phyloP scores from a whole-genome alignment of 1,140 invertebrate species.

The Diachasma alloeum region DNA sequence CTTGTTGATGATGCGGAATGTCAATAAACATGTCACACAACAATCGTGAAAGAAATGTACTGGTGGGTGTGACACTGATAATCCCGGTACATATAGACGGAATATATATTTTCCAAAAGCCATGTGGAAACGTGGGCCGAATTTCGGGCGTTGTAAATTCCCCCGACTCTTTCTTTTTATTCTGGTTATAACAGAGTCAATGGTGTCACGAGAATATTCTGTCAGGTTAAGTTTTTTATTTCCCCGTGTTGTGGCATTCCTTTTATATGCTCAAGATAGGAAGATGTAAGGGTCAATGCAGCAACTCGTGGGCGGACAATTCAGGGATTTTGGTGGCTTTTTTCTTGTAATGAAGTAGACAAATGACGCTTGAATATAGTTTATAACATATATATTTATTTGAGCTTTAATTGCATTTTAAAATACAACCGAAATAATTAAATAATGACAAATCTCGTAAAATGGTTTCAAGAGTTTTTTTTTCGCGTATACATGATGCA shows the following conservation, averaged over 20 bases:
- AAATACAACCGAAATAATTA: conserved; percentile 68
- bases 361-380: conserved; percentile 41
- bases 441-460: conserved; percentile 69
- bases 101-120: conserved; percentile 12
- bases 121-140: conserved; percentile 16
- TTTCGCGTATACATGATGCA: conserved; percentile 66
- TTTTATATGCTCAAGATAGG: not conserved
- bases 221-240: not conserved
- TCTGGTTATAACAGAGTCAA: not conserved
- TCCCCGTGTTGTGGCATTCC: not conserved
- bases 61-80: conserved; percentile 23
- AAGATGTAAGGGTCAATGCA: not conserved
- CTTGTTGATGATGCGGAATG: not conserved
- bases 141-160: conserved; percentile 24
- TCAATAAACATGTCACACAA: conserved; percentile 1
- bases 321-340: not conserved
- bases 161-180: not conserved
- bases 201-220: not conserved
- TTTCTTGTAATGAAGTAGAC: not conserved
- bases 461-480: conserved; percentile 63
- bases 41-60: conserved; percentile 7
- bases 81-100: conserved; percentile 16
- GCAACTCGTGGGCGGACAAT: not conserved
- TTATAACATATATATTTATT: conserved; percentile 69
- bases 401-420: conserved; percentile 69